phyloP scores from a whole-genome alignment of 2,888 invertebrate species.

The Oscheius sp. region DNA sequence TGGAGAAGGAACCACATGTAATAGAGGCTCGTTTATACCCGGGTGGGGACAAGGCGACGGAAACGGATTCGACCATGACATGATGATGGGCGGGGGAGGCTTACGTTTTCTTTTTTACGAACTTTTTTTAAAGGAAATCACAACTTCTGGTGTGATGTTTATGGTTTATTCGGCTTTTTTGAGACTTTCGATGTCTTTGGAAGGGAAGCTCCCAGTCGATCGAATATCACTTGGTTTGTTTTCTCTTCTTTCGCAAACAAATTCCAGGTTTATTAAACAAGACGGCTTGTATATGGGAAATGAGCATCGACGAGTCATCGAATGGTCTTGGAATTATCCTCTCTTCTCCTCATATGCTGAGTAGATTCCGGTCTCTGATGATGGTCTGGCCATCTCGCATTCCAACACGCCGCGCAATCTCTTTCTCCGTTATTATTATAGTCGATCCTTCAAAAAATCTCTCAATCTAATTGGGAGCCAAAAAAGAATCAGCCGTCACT shows the following conservation, averaged over 20 bases:
- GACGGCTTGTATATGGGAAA: slow-evolving; percentile 44
- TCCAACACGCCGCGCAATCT: slow-evolving; percentile 1
- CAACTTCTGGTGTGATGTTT: slow-evolving; percentile 59
- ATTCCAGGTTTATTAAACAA: slow-evolving; percentile 44
- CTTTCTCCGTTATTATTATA: neutral
- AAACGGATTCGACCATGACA: neutral
- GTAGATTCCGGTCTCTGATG: neutral
- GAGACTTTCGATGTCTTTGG: slow-evolving; percentile 55
- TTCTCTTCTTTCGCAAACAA: neutral
- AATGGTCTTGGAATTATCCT: slow-evolving; percentile 52
- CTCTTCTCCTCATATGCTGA: slow-evolving; percentile 45
- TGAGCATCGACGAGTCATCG: slow-evolving; percentile 19
- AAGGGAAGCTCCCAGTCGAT: slow-evolving; percentile 41
- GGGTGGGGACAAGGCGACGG: neutral
- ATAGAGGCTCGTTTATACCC: neutral
- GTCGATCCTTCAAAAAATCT: neutral
- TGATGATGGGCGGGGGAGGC: neutral
- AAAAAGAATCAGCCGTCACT: neutral
- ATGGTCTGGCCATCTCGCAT: slow-evolving; percentile 9
- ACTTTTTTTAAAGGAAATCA: slow-evolving; percentile 34
- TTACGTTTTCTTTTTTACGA: neutral
- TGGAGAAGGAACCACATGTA: neutral
- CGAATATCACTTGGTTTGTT: slow-evolving; percentile 50
- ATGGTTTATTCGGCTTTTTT: slow-evolving; percentile 49
- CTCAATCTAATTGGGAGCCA: neutral